A percentile compares a stretch with the other conserved stretches of the same genome.
These are phyloP conservation scores for Ispidina picta DNA, from an alignment of 2,797 vertebrate species.

Conservation along the genomic window DNA sequence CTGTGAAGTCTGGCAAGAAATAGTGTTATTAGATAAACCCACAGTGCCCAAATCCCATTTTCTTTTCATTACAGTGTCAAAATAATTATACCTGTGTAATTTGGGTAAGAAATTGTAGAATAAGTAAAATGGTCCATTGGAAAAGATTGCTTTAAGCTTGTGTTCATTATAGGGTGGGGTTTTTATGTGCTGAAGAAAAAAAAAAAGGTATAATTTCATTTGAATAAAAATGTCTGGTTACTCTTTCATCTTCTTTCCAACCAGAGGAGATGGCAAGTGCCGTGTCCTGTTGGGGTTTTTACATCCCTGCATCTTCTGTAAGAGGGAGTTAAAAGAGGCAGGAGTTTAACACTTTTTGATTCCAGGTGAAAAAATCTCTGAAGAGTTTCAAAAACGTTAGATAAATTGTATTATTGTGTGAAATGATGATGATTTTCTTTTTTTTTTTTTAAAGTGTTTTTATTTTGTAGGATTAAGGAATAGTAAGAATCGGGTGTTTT, in stretches of 20 bases:
- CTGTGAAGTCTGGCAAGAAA: constrained; percentile 87
- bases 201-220: constrained; percentile 69
- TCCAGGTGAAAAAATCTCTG: constrained; percentile 51
- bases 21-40: constrained; percentile 88
- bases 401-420: constrained; percentile 24
- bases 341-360: constrained; percentile 55
- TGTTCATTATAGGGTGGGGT: constrained; percentile 77
- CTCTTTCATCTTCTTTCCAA: constrained; percentile 68
- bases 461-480: constrained; percentile 40
- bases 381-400: constrained; percentile 51
- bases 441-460: constrained; percentile 40
- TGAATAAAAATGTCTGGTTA: constrained; percentile 71
- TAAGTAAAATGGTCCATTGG: constrained; percentile 83
- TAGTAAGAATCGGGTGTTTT: constrained; percentile 22
- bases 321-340: constrained; percentile 52
- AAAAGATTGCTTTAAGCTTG: constrained; percentile 78
- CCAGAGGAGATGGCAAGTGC: constrained; percentile 53
- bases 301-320: constrained; percentile 36
- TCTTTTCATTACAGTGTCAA: constrained; percentile 89
- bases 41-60: constrained; percentile 88
- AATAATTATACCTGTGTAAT: constrained; percentile 90
- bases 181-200: constrained; percentile 54
- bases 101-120: constrained; percentile 85
- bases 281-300: constrained; percentile 49
- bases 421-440: neutral